Evolutionary conservation across 2,113 vertebrate species (phyloP), one percentile per base, ranked within the genome.

Genomic region (Puffinus mauretanicus): DNA sequence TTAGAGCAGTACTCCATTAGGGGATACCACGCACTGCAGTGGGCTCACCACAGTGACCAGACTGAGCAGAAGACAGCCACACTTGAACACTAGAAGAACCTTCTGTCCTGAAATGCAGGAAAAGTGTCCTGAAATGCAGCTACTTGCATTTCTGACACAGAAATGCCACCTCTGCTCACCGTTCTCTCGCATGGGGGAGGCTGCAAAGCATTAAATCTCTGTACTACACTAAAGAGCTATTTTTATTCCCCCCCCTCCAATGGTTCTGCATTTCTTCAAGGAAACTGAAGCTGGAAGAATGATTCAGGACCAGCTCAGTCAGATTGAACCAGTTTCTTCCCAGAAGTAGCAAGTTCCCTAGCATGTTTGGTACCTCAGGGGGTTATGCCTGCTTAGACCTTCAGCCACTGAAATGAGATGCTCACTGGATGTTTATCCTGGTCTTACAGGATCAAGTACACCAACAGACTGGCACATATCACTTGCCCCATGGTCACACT

Each of bases 261-360:
- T 1, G 24, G 84, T 93, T 94, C 85, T 40, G 92, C 49, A 91
- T 90, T 96, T 96, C 71, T 94, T 93, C 73, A 95, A 91, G 92
- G 92, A 95, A 94, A 90, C 49, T 44, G 36, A 87, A 87, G 70
- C 91, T 94, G 65, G 49, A 92, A 96, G 79, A 95, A 90, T 62
- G 38, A 88, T 92, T 95, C 90, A 85, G 75, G 61, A 91, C 42
- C 51, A 92, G 60, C 76, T 86, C 79, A 78, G 65, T 76, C 34
- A 84, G 57, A 88, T 1, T 30, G 57, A 94, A 82, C 25, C 40
- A 49, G 49, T 66, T 97, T 47, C 75, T 62, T 82, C 58, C 73
- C 62, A 76, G 62, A 91, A 95, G 79, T 0, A 52, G 60, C 20
- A 95, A 83, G 83, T 51, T 92, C 36, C 65, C 49, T 13, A 49